A percentile compares a stretch with the other conserved stretches of the same genome.
These are phyloP conservation scores for Neosilurus hyrtlii DNA, from an alignment of 2,797 vertebrate genomes.

Conservation along the genomic window DNA sequence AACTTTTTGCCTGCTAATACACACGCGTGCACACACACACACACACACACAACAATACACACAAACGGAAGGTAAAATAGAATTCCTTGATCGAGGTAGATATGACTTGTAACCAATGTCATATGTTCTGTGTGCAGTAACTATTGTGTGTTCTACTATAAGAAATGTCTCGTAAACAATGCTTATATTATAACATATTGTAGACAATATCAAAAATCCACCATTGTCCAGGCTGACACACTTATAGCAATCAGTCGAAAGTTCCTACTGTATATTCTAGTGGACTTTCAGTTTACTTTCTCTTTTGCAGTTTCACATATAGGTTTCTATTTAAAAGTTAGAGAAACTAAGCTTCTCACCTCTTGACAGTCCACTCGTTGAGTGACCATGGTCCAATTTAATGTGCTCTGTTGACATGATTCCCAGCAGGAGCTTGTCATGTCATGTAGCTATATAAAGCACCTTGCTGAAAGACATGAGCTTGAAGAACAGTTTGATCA, in stretches of 20 bases:
- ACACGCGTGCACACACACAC: too few relatives aligned
- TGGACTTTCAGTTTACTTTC: background rate
- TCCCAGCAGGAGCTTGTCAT: slow-evolving; percentile 10
- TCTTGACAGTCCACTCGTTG: slow-evolving; percentile 18
- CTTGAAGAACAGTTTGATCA: background rate
- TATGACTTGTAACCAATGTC: background rate
- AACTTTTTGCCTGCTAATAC: too few relatives aligned
- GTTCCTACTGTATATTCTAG: background rate
- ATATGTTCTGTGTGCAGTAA: background rate
- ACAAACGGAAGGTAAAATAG: too few relatives aligned
- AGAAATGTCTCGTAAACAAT: background rate
- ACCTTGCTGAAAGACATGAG: slow-evolving; percentile 1
- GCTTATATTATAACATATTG: background rate
- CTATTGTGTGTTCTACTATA: background rate
- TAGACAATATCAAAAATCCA: background rate
- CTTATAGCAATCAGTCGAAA: background rate
- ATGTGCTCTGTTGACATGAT: slow-evolving; percentile 7
- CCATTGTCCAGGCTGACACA: background rate
- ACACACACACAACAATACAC: too few relatives aligned
- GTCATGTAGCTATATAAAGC: slow-evolving; percentile 18
- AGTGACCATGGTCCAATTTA: slow-evolving; percentile 33
- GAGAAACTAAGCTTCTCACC: background rate
- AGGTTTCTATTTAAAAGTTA: background rate
- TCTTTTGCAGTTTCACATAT: background rate
- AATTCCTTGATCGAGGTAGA: background rate